phyloP scores from a whole-genome alignment of 2,113 vertebrate species.

The Alligator sinensis region DNA sequence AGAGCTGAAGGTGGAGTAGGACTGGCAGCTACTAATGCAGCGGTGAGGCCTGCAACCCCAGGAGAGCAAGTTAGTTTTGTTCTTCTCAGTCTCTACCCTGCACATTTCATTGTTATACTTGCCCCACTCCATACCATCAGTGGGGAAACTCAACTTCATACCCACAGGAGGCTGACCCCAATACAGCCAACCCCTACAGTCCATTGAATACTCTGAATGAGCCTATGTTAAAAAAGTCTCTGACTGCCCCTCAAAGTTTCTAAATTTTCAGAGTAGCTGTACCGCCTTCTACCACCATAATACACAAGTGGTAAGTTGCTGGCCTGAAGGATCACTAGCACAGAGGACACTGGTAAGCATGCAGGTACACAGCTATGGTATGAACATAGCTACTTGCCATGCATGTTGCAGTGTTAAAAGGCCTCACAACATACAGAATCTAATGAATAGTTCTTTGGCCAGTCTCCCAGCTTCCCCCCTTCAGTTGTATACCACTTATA shows the following conservation, averaged over 20 bases:
- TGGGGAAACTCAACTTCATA: not conserved
- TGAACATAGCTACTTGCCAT: not conserved
- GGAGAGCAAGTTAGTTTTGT: not conserved
- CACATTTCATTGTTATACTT: not conserved
- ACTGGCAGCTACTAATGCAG: constrained; percentile 96
- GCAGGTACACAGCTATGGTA: not conserved
- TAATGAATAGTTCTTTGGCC: not conserved
- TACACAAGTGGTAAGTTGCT: not conserved
- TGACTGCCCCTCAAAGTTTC: not conserved
- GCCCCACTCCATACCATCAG: not conserved
- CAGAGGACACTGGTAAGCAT: not conserved
- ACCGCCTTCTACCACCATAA: not conserved
- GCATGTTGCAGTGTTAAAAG: not conserved
- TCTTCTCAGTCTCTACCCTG: no score
- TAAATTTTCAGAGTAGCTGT: not conserved
- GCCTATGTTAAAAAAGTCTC: not conserved
- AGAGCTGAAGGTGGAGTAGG: constrained; percentile 97
- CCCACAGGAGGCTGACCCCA: not conserved
- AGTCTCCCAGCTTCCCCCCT: not conserved
- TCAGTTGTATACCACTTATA: not conserved
- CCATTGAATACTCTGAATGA: not conserved
- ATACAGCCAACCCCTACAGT: no score
- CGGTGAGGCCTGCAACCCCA: constrained; percentile 88
- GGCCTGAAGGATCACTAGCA: rapidly evolving
- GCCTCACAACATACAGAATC: not conserved